A percentile compares a stretch with the other conserved stretches of the same genome.
These are phyloP conservation scores for Acrobasis suavella DNA, from an alignment of 2,888 invertebrate genomes.

Conservation along the genomic window DNA sequence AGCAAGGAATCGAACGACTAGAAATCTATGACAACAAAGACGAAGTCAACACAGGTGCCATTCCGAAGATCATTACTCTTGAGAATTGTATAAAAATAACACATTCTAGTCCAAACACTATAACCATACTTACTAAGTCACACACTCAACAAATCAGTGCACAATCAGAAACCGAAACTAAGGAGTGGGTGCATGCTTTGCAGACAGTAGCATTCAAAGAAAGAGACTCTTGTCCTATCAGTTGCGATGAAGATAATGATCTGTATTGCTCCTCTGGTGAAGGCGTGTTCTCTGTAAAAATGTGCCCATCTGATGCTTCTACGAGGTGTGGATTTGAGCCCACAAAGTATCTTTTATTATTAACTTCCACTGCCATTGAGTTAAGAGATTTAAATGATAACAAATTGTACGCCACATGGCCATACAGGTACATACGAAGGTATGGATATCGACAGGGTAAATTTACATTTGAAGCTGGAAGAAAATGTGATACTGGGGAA, in stretches of 20 bases:
- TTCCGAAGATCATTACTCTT: constrained; percentile 90
- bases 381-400: constrained; percentile 85
- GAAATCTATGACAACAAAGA: constrained; percentile 93
- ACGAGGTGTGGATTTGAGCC: constrained; percentile 88
- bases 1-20: constrained; percentile 91
- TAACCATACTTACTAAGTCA: constrained; percentile 89
- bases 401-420: constrained; percentile 89
- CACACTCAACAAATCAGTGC: constrained; percentile 84
- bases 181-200: constrained; percentile 90
- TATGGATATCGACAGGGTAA: constrained; percentile 94
- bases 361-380: constrained; percentile 89
- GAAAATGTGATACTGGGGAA: constrained; percentile 93
- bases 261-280: constrained; percentile 93
- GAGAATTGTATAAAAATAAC: constrained; percentile 94
- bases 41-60: constrained; percentile 83
- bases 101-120: constrained; percentile 83
- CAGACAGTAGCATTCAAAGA: constrained; percentile 92
- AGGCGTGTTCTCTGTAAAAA: constrained; percentile 89
- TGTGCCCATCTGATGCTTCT: constrained; percentile 90
- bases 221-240: constrained; percentile 79
- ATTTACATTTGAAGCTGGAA: constrained; percentile 93
- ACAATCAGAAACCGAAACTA: constrained; percentile 85
- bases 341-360: constrained; percentile 87
- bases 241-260: constrained; percentile 93
- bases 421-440: constrained; percentile 90